These are phyloP conservation scores for Percina caprodes DNA, from an alignment of 2,113 vertebrate species.

Conservation along the genomic window DNA sequence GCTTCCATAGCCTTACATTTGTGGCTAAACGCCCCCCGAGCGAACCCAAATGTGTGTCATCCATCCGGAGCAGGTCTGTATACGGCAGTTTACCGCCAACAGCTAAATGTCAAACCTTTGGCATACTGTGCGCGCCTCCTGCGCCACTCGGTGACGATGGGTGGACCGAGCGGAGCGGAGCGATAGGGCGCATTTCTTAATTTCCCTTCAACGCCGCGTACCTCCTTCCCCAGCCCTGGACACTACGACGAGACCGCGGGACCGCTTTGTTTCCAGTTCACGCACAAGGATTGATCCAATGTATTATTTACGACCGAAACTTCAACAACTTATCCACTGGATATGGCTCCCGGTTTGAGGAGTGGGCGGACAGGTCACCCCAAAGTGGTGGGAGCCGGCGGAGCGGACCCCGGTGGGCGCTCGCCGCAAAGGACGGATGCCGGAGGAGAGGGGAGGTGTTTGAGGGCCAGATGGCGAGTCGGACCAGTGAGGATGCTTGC, in stretches of 20 bases:
- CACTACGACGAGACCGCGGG: constrained; percentile 70
- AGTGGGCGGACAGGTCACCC: constrained; percentile 66
- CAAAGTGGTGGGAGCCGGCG: constrained; percentile 54
- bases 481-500: constrained; percentile 71
- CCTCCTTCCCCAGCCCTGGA: constrained; percentile 58
- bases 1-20: background rate
- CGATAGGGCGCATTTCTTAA: constrained; percentile 74
- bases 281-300: constrained; percentile 78
- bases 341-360: constrained; percentile 84
- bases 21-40: background rate
- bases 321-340: constrained; percentile 80
- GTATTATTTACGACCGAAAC: constrained; percentile 82
- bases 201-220: constrained; percentile 57
- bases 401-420: constrained; percentile 57
- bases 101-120: constrained; percentile 58
- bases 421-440: constrained; percentile 52
- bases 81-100: constrained; percentile 1
- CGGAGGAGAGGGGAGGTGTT: constrained; percentile 66
- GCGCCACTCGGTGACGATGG: constrained; percentile 76
- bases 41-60: background rate
- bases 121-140: constrained; percentile 61
- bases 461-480: constrained; percentile 64
- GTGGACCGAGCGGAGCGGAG: constrained; percentile 71
- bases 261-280: constrained; percentile 55
- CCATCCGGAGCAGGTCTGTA: background rate